A percentile compares a stretch with the other conserved stretches of the same genome.
Conservation (phyloP, 2,113 vertebrate genomes). For the Trogon melanurus region DNA sequence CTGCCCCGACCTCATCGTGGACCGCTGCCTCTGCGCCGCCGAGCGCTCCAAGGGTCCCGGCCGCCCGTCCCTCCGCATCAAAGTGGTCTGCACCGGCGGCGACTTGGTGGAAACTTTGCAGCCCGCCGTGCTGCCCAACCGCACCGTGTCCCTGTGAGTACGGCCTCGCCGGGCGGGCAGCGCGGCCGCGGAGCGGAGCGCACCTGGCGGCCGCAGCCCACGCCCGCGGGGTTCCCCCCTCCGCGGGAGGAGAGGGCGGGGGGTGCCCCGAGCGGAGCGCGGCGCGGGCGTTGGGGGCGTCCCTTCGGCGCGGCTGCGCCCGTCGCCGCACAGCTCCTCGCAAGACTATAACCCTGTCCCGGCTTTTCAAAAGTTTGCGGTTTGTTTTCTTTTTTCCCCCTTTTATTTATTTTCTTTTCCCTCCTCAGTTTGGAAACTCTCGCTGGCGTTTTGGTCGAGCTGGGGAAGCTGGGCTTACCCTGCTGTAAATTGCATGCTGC, state of each 20-base stretch:
- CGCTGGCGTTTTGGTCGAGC: neutral
- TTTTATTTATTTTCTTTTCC: too few relatives aligned
- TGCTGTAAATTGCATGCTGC: neutral
- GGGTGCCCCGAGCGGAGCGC: neutral
- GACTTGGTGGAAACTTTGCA: constrained; percentile 88
- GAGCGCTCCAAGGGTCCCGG: constrained; percentile 85
- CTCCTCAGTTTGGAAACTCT: neutral
- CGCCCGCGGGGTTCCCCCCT: neutral
- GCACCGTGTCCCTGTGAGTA: constrained; percentile 89
- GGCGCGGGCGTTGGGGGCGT: neutral
- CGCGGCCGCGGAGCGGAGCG: neutral
- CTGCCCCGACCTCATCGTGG: constrained; percentile 87
- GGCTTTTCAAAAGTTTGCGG: neutral
- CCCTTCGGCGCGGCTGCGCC: neutral
- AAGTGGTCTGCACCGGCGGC: constrained; percentile 83
- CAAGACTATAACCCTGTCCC: rapidly evolving
- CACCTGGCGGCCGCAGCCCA: neutral
- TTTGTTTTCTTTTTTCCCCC: rapidly evolving
- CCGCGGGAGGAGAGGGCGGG: neutral
- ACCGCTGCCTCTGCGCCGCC: constrained; percentile 84
- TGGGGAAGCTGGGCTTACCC: neutral
- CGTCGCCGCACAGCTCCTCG: neutral
- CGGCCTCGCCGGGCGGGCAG: neutral
- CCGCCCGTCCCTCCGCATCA: constrained; percentile 81
- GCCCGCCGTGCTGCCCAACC: constrained; percentile 83